These are phyloP conservation scores for Ploceus nigricollis DNA, from an alignment of 2,113 vertebrate species.

Conservation along the genomic window DNA sequence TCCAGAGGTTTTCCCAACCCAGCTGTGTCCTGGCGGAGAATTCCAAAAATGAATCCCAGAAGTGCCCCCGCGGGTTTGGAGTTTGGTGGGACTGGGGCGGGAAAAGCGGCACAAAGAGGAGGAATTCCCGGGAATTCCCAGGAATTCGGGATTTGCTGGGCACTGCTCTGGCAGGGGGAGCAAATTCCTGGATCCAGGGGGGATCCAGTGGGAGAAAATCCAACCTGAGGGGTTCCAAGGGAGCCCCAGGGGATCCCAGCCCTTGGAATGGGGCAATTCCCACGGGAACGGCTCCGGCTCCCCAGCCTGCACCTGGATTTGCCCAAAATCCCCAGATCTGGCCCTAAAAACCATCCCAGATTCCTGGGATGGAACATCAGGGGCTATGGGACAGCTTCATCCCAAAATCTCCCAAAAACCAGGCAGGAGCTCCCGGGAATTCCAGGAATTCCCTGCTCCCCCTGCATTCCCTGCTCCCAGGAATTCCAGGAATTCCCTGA, in stretches of 20 bases:
- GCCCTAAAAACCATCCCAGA: background rate
- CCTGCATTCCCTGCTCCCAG: background rate
- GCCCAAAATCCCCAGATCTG: background rate
- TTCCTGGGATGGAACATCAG: background rate
- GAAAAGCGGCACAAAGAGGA: background rate
- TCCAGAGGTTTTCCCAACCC: background rate
- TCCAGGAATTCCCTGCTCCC: background rate
- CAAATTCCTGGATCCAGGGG: background rate
- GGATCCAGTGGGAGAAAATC: background rate
- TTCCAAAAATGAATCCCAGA: background rate
- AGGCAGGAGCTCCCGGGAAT: background rate
- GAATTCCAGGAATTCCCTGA: background rate
- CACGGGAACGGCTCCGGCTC: background rate
- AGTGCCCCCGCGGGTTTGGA: rapidly evolving
- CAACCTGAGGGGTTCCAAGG: background rate
- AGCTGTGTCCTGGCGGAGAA: conserved; percentile 9
- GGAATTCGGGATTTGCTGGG: background rate
- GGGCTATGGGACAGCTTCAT: too few species aligned
- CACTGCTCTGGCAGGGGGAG: background rate
- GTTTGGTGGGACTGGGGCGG: background rate
- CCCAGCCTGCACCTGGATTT: background rate
- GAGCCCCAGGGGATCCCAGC: background rate
- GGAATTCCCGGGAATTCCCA: background rate
- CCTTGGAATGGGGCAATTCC: background rate
- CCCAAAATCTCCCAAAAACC: background rate